A percentile compares a stretch with the other conserved stretches of the same genome.
Evolutionary conservation across 2,888 invertebrate species (phyloP).

Genomic region (Aspidiotus rigidus): DNA sequence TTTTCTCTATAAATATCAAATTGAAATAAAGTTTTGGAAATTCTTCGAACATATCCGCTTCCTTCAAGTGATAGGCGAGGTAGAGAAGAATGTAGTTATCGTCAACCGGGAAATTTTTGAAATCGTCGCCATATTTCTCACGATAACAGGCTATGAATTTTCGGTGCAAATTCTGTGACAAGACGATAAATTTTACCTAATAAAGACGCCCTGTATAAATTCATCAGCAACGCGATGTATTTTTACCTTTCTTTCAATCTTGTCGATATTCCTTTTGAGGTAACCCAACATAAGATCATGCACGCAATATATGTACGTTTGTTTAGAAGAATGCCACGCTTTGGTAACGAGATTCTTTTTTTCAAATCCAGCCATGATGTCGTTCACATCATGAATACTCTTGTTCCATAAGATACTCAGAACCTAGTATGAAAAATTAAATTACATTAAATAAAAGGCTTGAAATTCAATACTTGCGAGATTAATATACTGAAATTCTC

Average conservation of each 20-base stretch:
- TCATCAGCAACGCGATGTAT: too few relatives aligned
- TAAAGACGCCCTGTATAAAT: conserved; percentile 14
- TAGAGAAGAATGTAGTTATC: conserved; percentile 66
- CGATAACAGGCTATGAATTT: conserved; percentile 53
- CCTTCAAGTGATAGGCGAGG: conserved; percentile 59
- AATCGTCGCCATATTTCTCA: conserved; percentile 46
- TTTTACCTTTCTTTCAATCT: conserved; percentile 41
- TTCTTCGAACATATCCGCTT: conserved; percentile 48
- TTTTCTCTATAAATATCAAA: conserved; percentile 60
- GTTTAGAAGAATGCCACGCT: conserved; percentile 52
- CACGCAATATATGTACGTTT: conserved; percentile 58
- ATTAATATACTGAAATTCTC: neutral
- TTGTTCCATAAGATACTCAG: conserved; percentile 48
- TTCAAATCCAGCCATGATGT: conserved; percentile 54
- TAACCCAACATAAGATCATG: conserved; percentile 60
- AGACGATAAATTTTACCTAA: neutral
- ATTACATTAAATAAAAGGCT: neutral
- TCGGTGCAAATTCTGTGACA: conserved; percentile 48
- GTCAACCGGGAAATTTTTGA: conserved; percentile 51
- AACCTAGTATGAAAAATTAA: conserved; percentile 41
- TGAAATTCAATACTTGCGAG: neutral
- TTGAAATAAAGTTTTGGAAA: conserved; percentile 56
- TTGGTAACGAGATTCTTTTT: conserved; percentile 59
- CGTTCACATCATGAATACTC: conserved; percentile 48
- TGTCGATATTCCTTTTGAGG: conserved; percentile 47